These are phyloP conservation scores for Botia kubotai DNA, from an alignment of 2,797 vertebrate species.

Conservation along the genomic window DNA sequence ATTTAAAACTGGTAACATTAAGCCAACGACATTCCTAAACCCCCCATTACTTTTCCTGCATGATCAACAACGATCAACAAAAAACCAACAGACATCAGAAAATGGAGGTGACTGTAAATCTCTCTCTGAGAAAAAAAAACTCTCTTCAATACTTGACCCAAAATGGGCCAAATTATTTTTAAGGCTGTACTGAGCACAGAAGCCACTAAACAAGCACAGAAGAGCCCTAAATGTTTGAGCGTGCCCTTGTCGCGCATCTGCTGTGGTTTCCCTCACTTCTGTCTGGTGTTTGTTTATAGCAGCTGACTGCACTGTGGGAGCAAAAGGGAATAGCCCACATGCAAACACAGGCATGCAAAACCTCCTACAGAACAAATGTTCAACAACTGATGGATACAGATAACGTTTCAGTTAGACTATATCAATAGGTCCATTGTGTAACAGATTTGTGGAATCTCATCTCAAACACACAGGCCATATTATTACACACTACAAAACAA, in stretches of 20 bases:
- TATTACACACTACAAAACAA: not conserved
- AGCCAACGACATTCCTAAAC: no score
- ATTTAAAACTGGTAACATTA: not conserved
- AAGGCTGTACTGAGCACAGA: no score
- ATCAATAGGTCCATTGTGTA: conserved; percentile 7
- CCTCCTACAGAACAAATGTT: conserved; percentile 33
- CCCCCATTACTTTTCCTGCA: no score
- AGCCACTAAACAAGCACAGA: not conserved
- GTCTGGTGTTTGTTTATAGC: conserved; percentile 32
- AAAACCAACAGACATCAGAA: no score
- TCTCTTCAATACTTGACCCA: no score
- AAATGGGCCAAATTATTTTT: no score
- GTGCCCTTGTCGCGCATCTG: not conserved
- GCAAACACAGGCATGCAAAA: conserved; percentile 15
- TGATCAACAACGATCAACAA: no score
- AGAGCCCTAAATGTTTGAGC: not conserved
- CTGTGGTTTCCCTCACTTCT: conserved; percentile 33
- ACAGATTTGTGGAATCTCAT: not conserved
- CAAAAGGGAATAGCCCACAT: conserved; percentile 6
- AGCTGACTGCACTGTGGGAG: conserved; percentile 25
- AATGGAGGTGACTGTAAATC: no score
- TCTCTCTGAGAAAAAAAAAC: no score
- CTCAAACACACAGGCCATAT: conserved; percentile 16
- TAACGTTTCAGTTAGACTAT: not conserved
- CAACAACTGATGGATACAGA: conserved; percentile 35